Percentiles rank a stretch among this genome's conserved stretches.
Evolutionary conservation across 2,888 invertebrate species (phyloP).

Genomic region (Entomobrya proxima): DNA sequence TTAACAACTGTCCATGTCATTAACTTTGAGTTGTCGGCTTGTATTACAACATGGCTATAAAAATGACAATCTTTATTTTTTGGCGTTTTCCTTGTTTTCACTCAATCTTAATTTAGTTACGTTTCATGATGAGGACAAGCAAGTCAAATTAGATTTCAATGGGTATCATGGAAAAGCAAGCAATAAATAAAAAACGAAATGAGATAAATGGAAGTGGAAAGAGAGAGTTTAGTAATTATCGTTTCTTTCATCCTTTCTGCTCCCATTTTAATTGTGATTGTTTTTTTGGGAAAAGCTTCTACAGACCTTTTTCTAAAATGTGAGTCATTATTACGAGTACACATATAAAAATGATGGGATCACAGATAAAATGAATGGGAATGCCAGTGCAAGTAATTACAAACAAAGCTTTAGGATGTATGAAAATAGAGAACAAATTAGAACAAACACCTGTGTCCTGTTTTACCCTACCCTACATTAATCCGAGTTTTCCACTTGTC

Average conservation of each 20-base stretch:
- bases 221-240: background rate
- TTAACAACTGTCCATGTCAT: background rate
- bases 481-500: conserved; percentile 47
- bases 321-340: no score
- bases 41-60: no score
- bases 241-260: background rate
- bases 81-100: background rate
- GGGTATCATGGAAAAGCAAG: conserved; percentile 19
- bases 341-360: conserved; percentile 12
- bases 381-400: background rate
- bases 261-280: conserved; percentile 28
- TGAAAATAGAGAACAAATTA: conserved; percentile 55
- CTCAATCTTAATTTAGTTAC: background rate
- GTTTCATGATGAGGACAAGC: background rate
- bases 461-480: conserved; percentile 4
- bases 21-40: background rate
- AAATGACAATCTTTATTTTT: background rate
- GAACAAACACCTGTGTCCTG: conserved; percentile 38
- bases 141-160: background rate
- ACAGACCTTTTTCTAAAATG: background rate
- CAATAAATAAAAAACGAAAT: conserved; percentile 25
- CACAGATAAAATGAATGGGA: background rate
- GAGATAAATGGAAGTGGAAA: background rate
- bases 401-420: conserved; percentile 10
- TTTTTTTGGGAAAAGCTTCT: background rate